phyloP scores from a whole-genome alignment of 2,113 vertebrate genomes.

The Neolamprologus caudopunctatus region DNA sequence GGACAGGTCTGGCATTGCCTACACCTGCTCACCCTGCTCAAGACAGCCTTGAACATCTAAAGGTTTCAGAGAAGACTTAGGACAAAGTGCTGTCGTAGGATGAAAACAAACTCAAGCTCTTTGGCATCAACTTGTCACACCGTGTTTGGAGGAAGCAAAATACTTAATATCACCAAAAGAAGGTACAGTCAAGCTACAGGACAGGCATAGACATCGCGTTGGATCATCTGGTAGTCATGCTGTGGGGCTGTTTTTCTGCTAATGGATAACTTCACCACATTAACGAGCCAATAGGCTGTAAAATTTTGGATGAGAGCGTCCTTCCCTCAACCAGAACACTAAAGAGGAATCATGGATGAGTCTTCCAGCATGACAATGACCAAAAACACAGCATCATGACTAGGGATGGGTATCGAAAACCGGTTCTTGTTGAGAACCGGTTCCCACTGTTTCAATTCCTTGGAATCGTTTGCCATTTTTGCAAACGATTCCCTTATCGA shows the following conservation, averaged over 20 bases:
- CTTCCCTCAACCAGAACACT: neutral
- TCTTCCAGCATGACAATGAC: neutral
- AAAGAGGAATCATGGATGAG: neutral
- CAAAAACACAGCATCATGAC: neutral
- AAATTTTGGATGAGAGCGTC: neutral
- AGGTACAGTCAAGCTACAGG: neutral
- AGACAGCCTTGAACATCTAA: neutral
- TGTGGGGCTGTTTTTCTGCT: neutral
- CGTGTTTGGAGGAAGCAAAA: neutral
- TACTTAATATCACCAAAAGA: neutral
- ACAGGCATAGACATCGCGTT: neutral
- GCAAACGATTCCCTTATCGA: too few relatives aligned
- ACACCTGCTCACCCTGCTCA: neutral
- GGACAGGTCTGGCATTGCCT: neutral
- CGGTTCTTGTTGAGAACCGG: too few relatives aligned
- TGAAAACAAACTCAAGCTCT: neutral
- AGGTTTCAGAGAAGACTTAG: neutral
- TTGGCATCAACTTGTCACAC: neutral
- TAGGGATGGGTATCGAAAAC: too few relatives aligned
- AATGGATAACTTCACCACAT: neutral
- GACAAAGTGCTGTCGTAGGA: neutral
- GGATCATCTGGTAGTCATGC: neutral
- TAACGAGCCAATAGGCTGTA: neutral
- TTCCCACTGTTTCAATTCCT: too few relatives aligned
- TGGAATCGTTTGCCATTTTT: too few relatives aligned